These are phyloP conservation scores for Squalus acanthias DNA, from an alignment of 2,797 vertebrate species.

Conservation along the genomic window DNA sequence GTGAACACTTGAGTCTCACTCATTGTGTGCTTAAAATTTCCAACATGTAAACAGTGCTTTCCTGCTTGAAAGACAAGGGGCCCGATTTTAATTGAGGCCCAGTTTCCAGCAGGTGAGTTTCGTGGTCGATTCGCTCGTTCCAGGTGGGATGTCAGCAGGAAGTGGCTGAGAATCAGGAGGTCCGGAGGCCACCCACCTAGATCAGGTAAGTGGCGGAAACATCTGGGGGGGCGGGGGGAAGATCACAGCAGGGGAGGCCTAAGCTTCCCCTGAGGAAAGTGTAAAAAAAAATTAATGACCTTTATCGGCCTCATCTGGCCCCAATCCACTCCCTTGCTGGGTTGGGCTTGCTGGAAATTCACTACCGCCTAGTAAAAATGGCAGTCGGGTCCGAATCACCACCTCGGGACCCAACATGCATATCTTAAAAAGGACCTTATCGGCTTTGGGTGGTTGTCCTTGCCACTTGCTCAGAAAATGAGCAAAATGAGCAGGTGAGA, in stretches of 20 bases:
- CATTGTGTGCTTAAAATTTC: background rate
- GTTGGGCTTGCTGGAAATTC: background rate
- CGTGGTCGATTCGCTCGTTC: background rate
- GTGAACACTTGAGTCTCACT: background rate
- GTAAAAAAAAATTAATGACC: background rate
- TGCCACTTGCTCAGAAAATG: background rate
- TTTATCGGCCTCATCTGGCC: background rate
- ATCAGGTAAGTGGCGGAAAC: background rate
- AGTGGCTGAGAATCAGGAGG: background rate
- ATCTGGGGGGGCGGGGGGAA: background rate
- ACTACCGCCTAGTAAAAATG: background rate
- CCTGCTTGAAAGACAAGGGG: background rate
- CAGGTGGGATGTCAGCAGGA: background rate
- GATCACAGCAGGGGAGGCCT: background rate
- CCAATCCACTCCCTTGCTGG: background rate
- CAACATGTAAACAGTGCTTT: background rate
- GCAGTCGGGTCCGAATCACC: background rate
- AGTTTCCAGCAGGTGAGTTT: background rate
- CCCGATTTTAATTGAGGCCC: background rate
- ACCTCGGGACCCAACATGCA: background rate
- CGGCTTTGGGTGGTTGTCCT: background rate
- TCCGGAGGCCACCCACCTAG: too few relatives aligned
- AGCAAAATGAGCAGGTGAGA: background rate
- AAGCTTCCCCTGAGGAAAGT: background rate
- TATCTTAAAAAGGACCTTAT: background rate